Evolutionary conservation across 2,888 invertebrate genomes (phyloP), one percentile per base, ranked within the genome.

Genomic region (Nipponacmea schrenckii): DNA sequence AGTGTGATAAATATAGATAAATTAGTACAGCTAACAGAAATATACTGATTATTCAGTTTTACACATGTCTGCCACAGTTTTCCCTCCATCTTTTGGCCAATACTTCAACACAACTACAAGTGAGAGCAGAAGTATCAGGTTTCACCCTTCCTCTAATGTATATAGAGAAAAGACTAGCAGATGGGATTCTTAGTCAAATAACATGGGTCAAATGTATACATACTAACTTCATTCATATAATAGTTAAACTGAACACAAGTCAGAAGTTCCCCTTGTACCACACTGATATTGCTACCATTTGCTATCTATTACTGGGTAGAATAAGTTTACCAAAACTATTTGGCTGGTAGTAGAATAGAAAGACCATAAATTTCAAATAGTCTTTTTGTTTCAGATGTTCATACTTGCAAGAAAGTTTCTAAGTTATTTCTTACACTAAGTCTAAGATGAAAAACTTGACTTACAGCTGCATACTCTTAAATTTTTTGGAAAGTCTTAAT

Each of bases 111-210:
- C 20, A 56, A 24, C 14, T 20, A 56, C 20, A 24, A 56, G 56
- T 56, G 56, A 56, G 10, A 56, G 56, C 12, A 20, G 24, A 24
- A 24, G 24, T 20, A 56, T 56, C 24, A 56, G 56, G 56, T 56
- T 56, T 56, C 56, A 56, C 56, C 20, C 56, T 56, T 56, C 56
- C 56, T 56, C 56, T 56, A 56, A 56, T 56, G 56, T 56, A 56
- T 56, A 56, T 56, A 24, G 24, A 56, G 56, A 56, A 56, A 56
- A 56, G 56, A 56, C 12, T 24, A 56, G 20, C 56, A 56, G 56
- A 56, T 56, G 56, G 20, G 56, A 56, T 24, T 24, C 56, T 24
- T 24, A 56, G 56, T 56, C 56, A 56, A 56, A 56, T 56, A 56
- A 56, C 56, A 56, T 24, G 24, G 56, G 56, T 56, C 56, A 56